These are phyloP conservation scores for Cataglyphis rosenhaueri DNA, from an alignment of 2,888 invertebrate genomes.

Conservation along the genomic window DNA sequence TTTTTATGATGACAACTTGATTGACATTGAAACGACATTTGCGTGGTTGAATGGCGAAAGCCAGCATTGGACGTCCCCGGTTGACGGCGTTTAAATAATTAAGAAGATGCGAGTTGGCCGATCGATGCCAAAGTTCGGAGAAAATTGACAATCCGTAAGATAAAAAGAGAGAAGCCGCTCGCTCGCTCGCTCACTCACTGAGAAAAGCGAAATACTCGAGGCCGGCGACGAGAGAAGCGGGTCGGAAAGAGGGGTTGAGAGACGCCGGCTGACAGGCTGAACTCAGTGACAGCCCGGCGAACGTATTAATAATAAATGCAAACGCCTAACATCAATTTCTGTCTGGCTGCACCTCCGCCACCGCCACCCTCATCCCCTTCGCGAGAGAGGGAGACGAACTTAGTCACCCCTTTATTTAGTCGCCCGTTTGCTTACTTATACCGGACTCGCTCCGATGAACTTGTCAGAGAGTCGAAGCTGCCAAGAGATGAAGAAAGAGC, in stretches of 20 bases:
- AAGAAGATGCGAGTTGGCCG: conserved; percentile 69
- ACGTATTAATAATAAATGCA: conserved; percentile 84
- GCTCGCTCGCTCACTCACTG: conserved; percentile 27
- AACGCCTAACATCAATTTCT: conserved; percentile 84
- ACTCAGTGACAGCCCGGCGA: conserved; percentile 81
- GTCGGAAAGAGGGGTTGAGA: conserved; percentile 76
- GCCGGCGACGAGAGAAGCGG: conserved; percentile 74
- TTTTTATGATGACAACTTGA: conserved; percentile 48
- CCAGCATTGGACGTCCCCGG: conserved; percentile 33
- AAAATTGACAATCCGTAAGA: conserved; percentile 67
- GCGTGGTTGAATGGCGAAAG: conserved; percentile 27
- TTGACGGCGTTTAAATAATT: conserved; percentile 79
- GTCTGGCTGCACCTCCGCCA: conserved; percentile 71
- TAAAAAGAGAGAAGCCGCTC: conserved; percentile 52
- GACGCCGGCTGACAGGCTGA: conserved; percentile 80
- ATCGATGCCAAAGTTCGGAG: conserved; percentile 64
- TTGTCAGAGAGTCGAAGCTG: conserved; percentile 62
- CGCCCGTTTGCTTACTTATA: conserved; percentile 73
- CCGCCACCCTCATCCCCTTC: conserved; percentile 54
- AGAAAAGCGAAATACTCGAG: conserved; percentile 59
- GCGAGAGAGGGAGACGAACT: conserved; percentile 54
- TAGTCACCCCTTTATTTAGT: conserved; percentile 72
- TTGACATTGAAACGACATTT: conserved; percentile 34
- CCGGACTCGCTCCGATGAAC: conserved; percentile 61
- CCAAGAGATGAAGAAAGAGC: conserved; percentile 64